These are phyloP conservation scores for Paguma larvata DNA, from an alignment of 2,797 vertebrate species.

Conservation along the genomic window DNA sequence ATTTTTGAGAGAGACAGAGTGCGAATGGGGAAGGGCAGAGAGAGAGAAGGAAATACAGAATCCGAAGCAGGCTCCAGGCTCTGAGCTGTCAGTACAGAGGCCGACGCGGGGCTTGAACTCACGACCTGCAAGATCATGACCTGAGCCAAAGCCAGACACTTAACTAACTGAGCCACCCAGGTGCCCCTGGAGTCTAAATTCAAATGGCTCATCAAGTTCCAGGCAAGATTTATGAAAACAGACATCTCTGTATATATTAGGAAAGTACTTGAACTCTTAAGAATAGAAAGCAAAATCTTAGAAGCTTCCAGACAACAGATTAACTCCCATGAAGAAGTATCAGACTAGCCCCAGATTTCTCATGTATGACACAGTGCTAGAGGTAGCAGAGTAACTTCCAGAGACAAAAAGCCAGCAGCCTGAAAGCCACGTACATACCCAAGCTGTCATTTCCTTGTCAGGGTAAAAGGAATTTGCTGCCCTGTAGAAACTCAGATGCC, in stretches of 20 bases:
- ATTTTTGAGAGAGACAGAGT: too few species aligned
- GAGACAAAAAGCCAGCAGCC: background rate
- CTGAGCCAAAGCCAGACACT: too few species aligned
- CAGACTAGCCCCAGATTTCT: background rate
- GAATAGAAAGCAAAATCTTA: background rate
- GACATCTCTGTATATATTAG: background rate
- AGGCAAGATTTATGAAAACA: conserved; percentile 41
- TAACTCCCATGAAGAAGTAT: background rate
- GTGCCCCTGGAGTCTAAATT: conserved; percentile 2
- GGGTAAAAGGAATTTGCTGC: background rate
- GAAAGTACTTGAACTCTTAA: background rate
- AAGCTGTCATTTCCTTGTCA: background rate
- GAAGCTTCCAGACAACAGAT: conserved; percentile 11
- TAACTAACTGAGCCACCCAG: too few species aligned
- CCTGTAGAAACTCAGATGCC: background rate
- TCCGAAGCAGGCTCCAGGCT: too few species aligned
- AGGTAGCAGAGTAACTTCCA: background rate
- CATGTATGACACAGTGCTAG: background rate
- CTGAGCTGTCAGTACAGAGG: too few species aligned
- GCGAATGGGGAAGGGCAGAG: too few species aligned
- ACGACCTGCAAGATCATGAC: too few species aligned
- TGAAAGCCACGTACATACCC: background rate
- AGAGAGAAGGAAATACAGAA: too few species aligned
- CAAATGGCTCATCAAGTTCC: background rate
- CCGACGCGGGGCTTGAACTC: too few species aligned